These are phyloP conservation scores for Megalops atlanticus DNA, from an alignment of 2,113 vertebrate species.

Conservation along the genomic window DNA sequence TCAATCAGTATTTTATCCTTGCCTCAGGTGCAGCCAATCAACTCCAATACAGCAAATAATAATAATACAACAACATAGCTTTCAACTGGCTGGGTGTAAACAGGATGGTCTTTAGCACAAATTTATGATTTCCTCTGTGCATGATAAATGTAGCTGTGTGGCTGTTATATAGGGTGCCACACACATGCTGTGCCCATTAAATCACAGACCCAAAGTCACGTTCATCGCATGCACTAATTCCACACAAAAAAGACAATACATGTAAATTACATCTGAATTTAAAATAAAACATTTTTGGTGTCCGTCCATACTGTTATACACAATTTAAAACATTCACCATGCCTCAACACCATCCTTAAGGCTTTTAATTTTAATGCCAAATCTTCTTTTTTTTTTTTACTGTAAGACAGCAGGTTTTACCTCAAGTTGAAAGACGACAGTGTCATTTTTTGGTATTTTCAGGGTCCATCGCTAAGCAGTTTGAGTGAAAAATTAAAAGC, in stretches of 20 bases:
- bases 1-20: too few species aligned
- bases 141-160: neutral
- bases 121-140: neutral
- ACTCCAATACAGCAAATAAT: too few species aligned
- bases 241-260: constrained; percentile 23
- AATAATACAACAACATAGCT: too few species aligned
- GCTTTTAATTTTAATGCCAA: neutral
- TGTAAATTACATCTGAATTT: constrained; percentile 34
- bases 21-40: too few species aligned
- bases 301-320: neutral
- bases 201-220: constrained; percentile 38
- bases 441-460: neutral
- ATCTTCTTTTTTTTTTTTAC: neutral
- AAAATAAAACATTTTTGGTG: constrained; percentile 37
- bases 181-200: constrained; percentile 49
- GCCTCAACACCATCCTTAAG: constrained; percentile 11
- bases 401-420: neutral
- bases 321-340: constrained; percentile 21
- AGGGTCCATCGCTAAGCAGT: neutral
- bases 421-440: neutral
- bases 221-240: neutral
- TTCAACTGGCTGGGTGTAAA: neutral
- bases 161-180: neutral
- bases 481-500: neutral
- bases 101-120: neutral